Conservation (phyloP, 2,797 vertebrate genomes). For the Urocyon cinereoargenteus region DNA sequence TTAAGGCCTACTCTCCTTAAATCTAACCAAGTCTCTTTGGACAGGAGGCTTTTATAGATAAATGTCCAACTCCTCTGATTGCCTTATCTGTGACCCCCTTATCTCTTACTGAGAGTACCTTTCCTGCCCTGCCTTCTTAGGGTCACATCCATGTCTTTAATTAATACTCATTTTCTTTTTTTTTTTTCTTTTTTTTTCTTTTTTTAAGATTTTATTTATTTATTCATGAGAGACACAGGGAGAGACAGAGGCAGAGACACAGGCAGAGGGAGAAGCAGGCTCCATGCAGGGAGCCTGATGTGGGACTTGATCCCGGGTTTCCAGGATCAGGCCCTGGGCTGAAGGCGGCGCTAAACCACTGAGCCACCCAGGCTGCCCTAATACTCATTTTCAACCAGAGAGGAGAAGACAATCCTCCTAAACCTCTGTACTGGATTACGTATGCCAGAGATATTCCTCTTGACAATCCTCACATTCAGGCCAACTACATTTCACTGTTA, state of each 20-base stretch:
- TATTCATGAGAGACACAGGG: too few species aligned
- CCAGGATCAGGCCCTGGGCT: too few species aligned
- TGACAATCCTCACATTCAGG: not conserved
- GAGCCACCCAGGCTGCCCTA: not conserved
- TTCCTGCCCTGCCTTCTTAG: conserved; percentile 25
- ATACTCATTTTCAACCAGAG: not conserved
- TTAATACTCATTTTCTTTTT: not conserved
- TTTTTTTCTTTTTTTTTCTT: not conserved
- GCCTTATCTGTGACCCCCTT: conserved; percentile 23
- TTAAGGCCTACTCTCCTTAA: not conserved
- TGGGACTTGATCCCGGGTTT: too few species aligned
- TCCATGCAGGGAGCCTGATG: too few species aligned
- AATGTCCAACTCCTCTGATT: not conserved
- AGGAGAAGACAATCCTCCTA: not conserved
- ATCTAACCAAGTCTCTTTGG: conserved; percentile 8
- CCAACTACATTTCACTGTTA: conserved; percentile 6
- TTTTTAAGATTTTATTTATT: too few species aligned
- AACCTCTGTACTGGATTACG: not conserved
- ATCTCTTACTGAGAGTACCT: not conserved
- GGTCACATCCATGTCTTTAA: conserved; percentile 39
- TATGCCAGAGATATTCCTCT: not conserved
- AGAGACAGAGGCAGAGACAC: too few species aligned
- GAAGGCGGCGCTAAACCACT: too few species aligned
- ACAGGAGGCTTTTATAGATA: not conserved
- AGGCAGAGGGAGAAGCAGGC: too few species aligned